A percentile compares a stretch with the other conserved stretches of the same genome.
Evolutionary conservation across 2,113 vertebrate species (phyloP).

Genomic region (Salminus brasiliensis): DNA sequence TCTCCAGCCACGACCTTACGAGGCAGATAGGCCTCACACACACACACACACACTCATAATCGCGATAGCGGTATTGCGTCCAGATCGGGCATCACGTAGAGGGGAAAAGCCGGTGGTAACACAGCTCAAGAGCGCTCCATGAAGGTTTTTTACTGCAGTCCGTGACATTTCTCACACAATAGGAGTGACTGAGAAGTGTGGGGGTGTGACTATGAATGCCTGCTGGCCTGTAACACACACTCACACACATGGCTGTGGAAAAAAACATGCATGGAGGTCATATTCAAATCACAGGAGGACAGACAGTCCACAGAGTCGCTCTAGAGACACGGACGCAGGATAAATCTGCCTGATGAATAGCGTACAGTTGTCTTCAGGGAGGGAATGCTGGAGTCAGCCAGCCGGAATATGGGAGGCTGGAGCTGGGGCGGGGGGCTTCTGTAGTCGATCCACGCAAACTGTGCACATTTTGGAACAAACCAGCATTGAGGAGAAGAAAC

Average conservation of each 20-base stretch:
- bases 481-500: constrained; percentile 51
- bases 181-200: constrained; percentile 23
- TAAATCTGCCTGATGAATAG: constrained; percentile 42
- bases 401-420: neutral
- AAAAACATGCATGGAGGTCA: constrained; percentile 27
- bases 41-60: neutral
- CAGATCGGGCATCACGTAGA: neutral
- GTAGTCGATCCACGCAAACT: constrained; percentile 20
- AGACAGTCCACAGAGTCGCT: constrained; percentile 9
- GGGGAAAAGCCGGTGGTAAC: neutral
- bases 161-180: constrained; percentile 47
- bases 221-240: constrained; percentile 17
- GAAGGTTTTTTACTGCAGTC: neutral
- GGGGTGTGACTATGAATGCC: constrained; percentile 36
- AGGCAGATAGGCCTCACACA: neutral
- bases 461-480: constrained; percentile 56
- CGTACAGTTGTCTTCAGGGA: constrained; percentile 26
- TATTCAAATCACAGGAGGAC: constrained; percentile 42
- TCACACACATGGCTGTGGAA: constrained; percentile 10
- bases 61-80: too few species aligned
- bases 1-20: neutral
- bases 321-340: constrained; percentile 4
- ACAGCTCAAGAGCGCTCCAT: neutral
- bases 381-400: constrained; percentile 25
- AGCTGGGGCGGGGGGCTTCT: constrained; percentile 41